Percentiles rank a stretch among this genome's conserved stretches.
These are phyloP conservation scores for Caenorhabditis remanei DNA, from an alignment of 1,140 invertebrate species.

Conservation along the genomic window DNA sequence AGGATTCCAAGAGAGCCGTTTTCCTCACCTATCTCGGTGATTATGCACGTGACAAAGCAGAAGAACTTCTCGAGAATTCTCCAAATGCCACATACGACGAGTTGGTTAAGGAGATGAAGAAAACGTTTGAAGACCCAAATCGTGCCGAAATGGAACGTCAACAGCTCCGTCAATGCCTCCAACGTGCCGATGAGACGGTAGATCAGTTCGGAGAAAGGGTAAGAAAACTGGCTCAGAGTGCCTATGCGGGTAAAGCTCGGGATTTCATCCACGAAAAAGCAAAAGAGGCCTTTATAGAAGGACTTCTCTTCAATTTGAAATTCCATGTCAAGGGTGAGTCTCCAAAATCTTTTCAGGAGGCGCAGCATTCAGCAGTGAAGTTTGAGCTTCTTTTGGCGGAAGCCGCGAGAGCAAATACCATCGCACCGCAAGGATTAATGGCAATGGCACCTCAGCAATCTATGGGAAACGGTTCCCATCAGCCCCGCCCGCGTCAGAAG, in stretches of 20 bases:
- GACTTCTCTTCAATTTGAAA: not conserved
- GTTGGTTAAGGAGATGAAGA: not conserved
- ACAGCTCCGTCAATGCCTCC: not conserved
- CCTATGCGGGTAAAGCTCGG: not conserved
- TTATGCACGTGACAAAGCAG: not conserved
- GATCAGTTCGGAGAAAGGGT: not conserved
- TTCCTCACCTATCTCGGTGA: not conserved
- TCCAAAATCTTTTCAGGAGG: not conserved
- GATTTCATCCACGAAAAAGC: not conserved
- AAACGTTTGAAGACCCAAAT: not conserved
- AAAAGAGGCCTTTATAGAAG: not conserved
- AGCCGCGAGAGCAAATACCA: not conserved
- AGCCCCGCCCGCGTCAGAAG: not conserved
- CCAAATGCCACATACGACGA: not conserved
- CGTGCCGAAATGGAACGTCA: not conserved
- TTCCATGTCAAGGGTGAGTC: not conserved
- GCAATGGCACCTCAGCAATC: not conserved
- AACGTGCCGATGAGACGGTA: not conserved
- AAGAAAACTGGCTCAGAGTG: not conserved
- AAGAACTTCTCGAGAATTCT: not conserved
- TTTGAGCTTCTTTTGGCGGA: not conserved
- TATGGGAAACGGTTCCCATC: too few species aligned
- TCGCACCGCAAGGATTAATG: not conserved
- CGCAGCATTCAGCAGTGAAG: not conserved
- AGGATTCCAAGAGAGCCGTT: not conserved